Base-by-base conservation (phyloP, 1,140 invertebrate species). In the Lordiphosa mommai region DNA sequence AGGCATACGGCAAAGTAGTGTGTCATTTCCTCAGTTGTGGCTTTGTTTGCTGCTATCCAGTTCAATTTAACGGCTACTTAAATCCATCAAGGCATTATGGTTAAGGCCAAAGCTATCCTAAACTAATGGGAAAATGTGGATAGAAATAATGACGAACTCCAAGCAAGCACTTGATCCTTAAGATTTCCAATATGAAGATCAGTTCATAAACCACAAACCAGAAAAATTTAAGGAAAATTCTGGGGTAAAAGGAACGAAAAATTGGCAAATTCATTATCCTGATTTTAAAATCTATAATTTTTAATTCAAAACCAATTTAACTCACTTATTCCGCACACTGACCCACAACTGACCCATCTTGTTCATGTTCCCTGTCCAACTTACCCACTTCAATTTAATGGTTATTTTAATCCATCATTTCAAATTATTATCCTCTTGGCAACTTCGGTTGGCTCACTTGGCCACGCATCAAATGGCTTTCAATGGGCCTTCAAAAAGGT, bases 391-490 rank as follows among this genome's bases (percentile, higher is more conserved):
- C 56, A 50, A 66, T 74, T 76, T 66, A 57, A 70, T 51, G 67
- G 72, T 37, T 76, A 66, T 61, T 76, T 76, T 84, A 77, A 71
- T 76, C 57, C 72, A 66, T 76, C 66, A 76, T 71, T 71, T 76
- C 53, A 77, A 69, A 70, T 82, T 80, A 80, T 82, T 82, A 80
- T 80, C 76, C 63, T 69, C 69, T 76, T 51, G 53, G 64, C 61
- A 56, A 63, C 50, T 59, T 52, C 49, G 53, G 46, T 41, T 52
- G 40, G 76, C 74, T 74, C 71, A 67, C 76, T 80, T 80, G 61
- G 72, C 77, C 67, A 82, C 77, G 68, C 79, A 84, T 84, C 77
- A 77, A 77, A 77, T 77, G 68, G 72, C 64, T 46, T 68, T 84
- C 77, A 76, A 84, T 84, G 72, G 77, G 57, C 60, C 68, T 77